Evolutionary conservation across 2,888 invertebrate genomes (phyloP), one percentile per base, ranked within the genome.

Genomic region (Eristalis pertinax): DNA sequence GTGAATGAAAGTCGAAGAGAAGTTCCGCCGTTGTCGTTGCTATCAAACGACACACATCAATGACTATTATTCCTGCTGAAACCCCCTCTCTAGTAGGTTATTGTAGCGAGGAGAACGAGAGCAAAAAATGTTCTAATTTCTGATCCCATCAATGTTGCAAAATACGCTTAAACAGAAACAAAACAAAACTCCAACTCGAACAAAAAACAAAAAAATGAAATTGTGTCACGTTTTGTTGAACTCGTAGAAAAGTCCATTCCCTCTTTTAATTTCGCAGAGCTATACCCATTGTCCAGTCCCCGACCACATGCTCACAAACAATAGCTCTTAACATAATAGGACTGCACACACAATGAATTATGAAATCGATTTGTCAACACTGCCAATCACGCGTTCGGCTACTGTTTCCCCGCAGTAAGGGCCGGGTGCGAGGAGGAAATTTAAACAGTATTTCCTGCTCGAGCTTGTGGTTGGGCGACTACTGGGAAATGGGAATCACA

Each of bases 291-390:
- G 60, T 60, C 24, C 8, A 19, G 50, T 60, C 24, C 22, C 22
- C 56, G 35, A 35, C 35, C 38, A 41, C 26, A 24, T 35, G 50
- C 19, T 50, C n/a, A 38, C 26, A 58, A 26, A 70, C 58, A 70
- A 70, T 35, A 35, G 13, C 56, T 35, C 56, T 58, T 35, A 60
- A 35, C 38, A 35, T 35, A 38, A 60, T 32, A 41, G 26, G 26
- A 26, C 60, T 15, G 26, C 72, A 19, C 62, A 50, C 62, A 62
- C 72, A 62, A 72, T 38, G 72, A 41, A 60, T 72, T 72, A 62
- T 62, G 72, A 72, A 72, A 72, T 72, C 62, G 62, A 29, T 72
- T 72, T 72, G 62, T 63, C 72, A 63, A 29, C 72, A 72, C 62
- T 63, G 72, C 62, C 62, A 63, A 63, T 72, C 62, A 72, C n/a